A percentile compares a stretch with the other conserved stretches of the same genome.
Conservation (phyloP, 2,113 vertebrate genomes). For the Sinocyclocheilus grahami region DNA sequence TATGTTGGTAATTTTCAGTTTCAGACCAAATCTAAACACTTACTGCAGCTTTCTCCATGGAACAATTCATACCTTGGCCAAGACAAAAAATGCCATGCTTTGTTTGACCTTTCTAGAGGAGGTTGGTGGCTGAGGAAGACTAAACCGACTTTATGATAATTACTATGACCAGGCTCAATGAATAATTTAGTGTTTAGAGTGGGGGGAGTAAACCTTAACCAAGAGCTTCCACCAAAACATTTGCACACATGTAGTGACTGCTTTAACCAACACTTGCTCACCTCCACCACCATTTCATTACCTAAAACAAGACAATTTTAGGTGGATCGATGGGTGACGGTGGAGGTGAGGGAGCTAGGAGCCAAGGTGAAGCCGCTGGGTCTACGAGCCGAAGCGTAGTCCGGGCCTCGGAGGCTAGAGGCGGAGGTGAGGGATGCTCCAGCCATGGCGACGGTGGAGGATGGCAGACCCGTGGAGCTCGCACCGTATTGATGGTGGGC, state of each 20-base stretch:
- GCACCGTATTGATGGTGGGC: no score
- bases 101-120: slow-evolving; percentile 28
- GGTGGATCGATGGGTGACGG: no score
- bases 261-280: slow-evolving; percentile 18
- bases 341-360: no score
- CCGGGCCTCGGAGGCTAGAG: no score
- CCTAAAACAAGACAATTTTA: neutral
- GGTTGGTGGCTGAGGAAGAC: slow-evolving; percentile 23
- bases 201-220: slow-evolving; percentile 23
- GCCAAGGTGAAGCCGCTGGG: no score
- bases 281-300: slow-evolving; percentile 17
- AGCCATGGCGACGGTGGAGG: no score
- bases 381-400: no score
- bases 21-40: neutral
- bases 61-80: neutral
- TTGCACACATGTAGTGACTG: slow-evolving; percentile 30
- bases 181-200: slow-evolving; percentile 58
- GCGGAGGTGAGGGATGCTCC: no score
- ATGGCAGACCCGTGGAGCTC: no score
- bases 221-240: slow-evolving; percentile 45
- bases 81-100: slow-evolving; percentile 17
- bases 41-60: neutral
- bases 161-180: slow-evolving; percentile 46
- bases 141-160: slow-evolving; percentile 52
- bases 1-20: neutral